Conservation (phyloP, 2,888 invertebrate genomes). For the Dynastes grantii region DNA sequence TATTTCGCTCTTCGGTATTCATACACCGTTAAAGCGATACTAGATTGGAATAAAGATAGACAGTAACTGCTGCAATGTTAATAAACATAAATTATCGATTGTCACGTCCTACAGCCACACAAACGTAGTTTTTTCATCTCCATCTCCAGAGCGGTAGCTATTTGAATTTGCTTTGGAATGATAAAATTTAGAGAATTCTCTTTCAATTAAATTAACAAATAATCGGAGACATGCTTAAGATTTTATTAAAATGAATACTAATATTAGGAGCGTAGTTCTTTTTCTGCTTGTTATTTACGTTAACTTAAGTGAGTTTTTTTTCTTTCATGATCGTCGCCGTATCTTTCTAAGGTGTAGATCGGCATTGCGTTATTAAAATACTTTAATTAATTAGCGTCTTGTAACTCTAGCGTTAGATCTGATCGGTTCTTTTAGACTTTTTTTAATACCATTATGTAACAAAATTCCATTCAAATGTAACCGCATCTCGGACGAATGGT, state of each 20-base stretch:
- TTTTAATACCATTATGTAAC: constrained; percentile 33
- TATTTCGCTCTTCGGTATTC: constrained; percentile 7
- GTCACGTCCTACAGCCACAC: constrained; percentile 29
- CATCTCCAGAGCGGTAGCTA: background rate
- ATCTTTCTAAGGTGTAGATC: constrained; percentile 37
- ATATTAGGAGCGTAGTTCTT: constrained; percentile 17
- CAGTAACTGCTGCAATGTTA: constrained; percentile 33
- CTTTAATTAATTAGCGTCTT: constrained; percentile 36
- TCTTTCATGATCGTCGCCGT: constrained; percentile 5
- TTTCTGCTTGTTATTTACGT: background rate
- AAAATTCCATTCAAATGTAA: constrained; percentile 33
- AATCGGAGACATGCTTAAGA: constrained; percentile 11
- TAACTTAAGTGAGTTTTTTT: constrained; percentile 8
- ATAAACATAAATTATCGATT: constrained; percentile 47
- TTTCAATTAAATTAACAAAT: constrained; percentile 13
- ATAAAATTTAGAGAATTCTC: background rate
- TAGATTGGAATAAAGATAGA: constrained; percentile 42
- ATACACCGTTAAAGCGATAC: constrained; percentile 38
- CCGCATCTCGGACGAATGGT: background rate
- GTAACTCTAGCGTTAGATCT: constrained; percentile 23
- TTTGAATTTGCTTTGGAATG: background rate
- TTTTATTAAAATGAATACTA: constrained; percentile 32
- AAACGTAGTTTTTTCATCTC: constrained; percentile 3
- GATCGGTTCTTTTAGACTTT: constrained; percentile 21
- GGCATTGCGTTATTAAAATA: constrained; percentile 19